Base-by-base conservation (phyloP, 2,113 vertebrate species). In the Tragulus kanchil region DNA sequence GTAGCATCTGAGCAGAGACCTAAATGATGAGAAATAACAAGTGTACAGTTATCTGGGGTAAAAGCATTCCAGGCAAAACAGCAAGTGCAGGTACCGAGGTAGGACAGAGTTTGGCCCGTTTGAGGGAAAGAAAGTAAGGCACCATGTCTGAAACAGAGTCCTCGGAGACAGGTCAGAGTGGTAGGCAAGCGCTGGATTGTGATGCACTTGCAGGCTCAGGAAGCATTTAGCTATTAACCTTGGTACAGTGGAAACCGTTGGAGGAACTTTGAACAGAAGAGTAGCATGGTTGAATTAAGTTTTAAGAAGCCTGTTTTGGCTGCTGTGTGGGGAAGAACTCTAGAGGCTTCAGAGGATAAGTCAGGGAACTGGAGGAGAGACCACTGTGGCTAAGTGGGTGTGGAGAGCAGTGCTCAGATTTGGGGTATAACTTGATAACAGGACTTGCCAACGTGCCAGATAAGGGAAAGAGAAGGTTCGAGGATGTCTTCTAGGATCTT, bases 161-260 rank as follows among this genome's bases (percentile, higher is more conserved):
- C 1, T 25, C 52, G 67, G 59, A 69, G 69, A 58, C 6, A 42
- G 71, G n/a, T 52, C 52, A 16, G 17, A 58, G 89, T 25, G n/a
- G 26, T 12, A 61, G 67, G 4, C 36, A 52, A 42, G 0, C 52
- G n/a, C 31, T 3, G 0, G 6, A 56, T 50, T 2, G 1, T 21
- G 50, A 50, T 67, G 61, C 50, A 42, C 10, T 77, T 26, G 11
- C 31, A 8, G 50, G 89, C 69, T 65, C 25, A 2, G 56, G 7
- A 65, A 59, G 45, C 75, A 10, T 78, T 71, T 79, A 23, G 31
- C 45, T 61, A 59, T 90, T 84, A 26, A 86, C 73, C 50, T 26
- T 28, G 48, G 21, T n/a, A 36, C n/a, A n/a, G 8, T 8, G 23
- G 78, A 94, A 85, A 28, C 16, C 45, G 42, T 0, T 15, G 7